Conservation (phyloP, 1,140 invertebrate genomes). For the Glossosoma conforme region DNA sequence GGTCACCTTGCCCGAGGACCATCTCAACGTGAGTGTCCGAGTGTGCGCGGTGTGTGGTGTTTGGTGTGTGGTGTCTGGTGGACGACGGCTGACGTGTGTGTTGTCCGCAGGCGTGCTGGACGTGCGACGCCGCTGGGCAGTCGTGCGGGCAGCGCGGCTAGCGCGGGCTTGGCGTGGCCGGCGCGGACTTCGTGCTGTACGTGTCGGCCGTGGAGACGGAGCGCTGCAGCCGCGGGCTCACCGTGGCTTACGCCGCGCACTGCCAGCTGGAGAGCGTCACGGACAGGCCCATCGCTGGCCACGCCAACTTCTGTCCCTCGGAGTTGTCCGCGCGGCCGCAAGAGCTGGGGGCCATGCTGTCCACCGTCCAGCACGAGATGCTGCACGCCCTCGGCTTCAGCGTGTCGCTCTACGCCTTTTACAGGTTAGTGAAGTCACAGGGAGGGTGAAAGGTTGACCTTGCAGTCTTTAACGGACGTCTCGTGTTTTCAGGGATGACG, state of each 20-base stretch:
- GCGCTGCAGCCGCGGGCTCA: conserved; percentile 82
- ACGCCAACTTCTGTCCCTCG: conserved; percentile 96
- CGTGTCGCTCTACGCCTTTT: conserved; percentile 92
- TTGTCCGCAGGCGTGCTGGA: conserved; percentile 65
- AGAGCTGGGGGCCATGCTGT: conserved; percentile 87
- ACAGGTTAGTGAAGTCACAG: conserved; percentile 57
- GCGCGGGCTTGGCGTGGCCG: conserved; percentile 67
- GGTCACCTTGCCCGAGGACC: conserved; percentile 83
- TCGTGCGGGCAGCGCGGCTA: conserved; percentile 59
- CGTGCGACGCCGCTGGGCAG: conserved; percentile 79
- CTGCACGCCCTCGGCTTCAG: conserved; percentile 96
- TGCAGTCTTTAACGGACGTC: no score
- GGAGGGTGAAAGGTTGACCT: no score
- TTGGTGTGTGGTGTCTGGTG: neutral
- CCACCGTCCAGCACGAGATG: conserved; percentile 98
- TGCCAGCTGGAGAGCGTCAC: conserved; percentile 93
- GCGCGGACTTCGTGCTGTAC: conserved; percentile 95
- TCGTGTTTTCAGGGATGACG: conserved; percentile 57
- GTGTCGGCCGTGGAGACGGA: conserved; percentile 91
- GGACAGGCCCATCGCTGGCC: conserved; percentile 96
- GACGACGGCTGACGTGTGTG: neutral
- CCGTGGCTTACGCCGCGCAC: conserved; percentile 95
- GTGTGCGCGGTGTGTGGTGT: no score
- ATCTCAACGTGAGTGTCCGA: conserved; percentile 75
- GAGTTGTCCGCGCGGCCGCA: conserved; percentile 90